phyloP scores from a whole-genome alignment of 1,140 invertebrate species.

The Nasonia giraulti region DNA sequence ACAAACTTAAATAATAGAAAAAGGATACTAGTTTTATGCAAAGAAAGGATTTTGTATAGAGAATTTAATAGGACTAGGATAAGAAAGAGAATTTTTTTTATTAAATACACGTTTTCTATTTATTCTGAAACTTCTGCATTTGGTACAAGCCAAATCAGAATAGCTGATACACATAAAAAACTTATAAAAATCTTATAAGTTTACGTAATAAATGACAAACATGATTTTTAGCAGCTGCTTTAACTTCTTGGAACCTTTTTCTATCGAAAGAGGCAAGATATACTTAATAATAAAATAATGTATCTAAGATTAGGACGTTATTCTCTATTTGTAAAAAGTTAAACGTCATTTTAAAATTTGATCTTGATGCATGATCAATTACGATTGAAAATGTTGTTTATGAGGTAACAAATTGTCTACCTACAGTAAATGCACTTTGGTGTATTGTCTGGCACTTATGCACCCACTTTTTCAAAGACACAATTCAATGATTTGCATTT shows the following conservation, averaged over 20 bases:
- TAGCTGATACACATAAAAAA: slow-evolving; percentile 43
- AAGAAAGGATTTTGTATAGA: neutral
- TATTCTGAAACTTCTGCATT: slow-evolving; percentile 29
- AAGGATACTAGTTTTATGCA: too few relatives aligned
- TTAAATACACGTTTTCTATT: slow-evolving; percentile 39
- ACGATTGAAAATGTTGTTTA: slow-evolving; percentile 45
- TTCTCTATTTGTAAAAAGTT: slow-evolving; percentile 17
- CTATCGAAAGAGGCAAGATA: slow-evolving; percentile 50
- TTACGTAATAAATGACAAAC: slow-evolving; percentile 42
- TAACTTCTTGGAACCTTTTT: slow-evolving; percentile 48
- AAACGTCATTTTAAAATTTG: slow-evolving; percentile 39
- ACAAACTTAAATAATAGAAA: neutral
- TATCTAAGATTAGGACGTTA: slow-evolving; percentile 33
- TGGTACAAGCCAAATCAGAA: slow-evolving; percentile 39
- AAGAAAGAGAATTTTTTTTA: neutral
- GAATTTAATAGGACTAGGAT: neutral
- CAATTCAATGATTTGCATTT: slow-evolving; percentile 45
- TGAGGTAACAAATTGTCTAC: slow-evolving; percentile 50
- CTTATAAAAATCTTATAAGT: slow-evolving; percentile 50
- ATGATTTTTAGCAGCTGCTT: slow-evolving; percentile 26
- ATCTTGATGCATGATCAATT: slow-evolving; percentile 26
- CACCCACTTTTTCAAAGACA: slow-evolving; percentile 40
- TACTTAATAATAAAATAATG: slow-evolving; percentile 41
- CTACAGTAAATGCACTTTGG: slow-evolving; percentile 54
- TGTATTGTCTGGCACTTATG: slow-evolving; percentile 52